phyloP scores from a whole-genome alignment of 2,797 vertebrate species.

The Leptoclinus maculatus region DNA sequence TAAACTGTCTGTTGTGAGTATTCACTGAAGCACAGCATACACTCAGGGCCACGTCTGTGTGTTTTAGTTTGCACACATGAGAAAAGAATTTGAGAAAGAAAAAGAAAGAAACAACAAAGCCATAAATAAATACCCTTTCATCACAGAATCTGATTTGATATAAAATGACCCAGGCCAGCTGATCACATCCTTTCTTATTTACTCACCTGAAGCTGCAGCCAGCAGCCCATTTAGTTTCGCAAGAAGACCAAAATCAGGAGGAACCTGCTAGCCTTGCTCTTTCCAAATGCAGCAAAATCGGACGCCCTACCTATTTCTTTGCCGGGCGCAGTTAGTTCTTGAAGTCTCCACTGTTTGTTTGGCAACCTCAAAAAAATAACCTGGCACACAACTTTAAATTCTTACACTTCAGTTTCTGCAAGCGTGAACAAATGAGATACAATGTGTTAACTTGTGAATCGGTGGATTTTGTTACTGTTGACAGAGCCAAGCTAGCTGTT shows the following conservation, averaged over 20 bases:
- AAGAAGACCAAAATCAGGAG: accelerated
- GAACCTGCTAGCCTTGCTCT: background rate
- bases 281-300: background rate
- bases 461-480: background rate
- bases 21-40: background rate
- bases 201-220: background rate
- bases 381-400: background rate
- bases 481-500: background rate
- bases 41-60: background rate
- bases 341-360: background rate
- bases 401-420: background rate
- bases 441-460: no score
- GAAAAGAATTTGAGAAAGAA: background rate
- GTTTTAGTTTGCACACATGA: background rate
- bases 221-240: background rate
- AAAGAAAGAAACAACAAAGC: background rate
- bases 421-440: background rate
- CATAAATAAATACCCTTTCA: background rate
- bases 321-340: background rate
- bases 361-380: background rate
- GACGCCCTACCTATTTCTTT: background rate
- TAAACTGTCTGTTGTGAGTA: background rate
- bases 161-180: background rate
- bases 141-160: background rate
- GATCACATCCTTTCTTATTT: background rate